Evolutionary conservation across 2,797 vertebrate species (phyloP).

Genomic region (Peromyscus melanophrys): DNA sequence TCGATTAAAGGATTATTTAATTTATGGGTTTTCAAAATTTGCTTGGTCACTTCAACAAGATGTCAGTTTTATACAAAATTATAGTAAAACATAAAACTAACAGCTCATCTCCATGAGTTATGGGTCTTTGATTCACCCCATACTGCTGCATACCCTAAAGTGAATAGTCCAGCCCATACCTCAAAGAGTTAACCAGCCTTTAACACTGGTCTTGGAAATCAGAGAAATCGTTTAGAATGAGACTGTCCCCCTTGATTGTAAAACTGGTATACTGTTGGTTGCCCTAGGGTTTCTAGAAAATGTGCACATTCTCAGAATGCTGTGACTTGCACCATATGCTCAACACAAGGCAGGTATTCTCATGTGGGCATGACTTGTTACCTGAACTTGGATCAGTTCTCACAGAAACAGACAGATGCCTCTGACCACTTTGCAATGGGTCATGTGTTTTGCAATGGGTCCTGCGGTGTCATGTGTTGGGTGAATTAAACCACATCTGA

Average conservation of each 20-base stretch:
- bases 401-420: not conserved
- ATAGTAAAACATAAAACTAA: not conserved
- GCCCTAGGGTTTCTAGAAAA: not conserved
- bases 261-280: not conserved
- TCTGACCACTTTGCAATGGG: not conserved
- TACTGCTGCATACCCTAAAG: not conserved
- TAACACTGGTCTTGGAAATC: not conserved
- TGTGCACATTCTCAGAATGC: too few species aligned
- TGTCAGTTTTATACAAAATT: slow-evolving; percentile 18
- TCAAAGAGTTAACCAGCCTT: not conserved
- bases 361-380: not conserved
- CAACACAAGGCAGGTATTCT: not conserved
- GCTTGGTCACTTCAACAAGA: not conserved
- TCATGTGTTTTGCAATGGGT: not conserved
- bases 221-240: not conserved
- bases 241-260: not conserved
- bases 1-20: not conserved
- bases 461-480: not conserved
- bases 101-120: not conserved
- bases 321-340: not conserved
- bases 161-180: not conserved
- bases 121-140: not conserved
- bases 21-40: not conserved
- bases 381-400: not conserved
- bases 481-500: not conserved